These are phyloP conservation scores for Spodoptera picta DNA, from an alignment of 2,888 invertebrate genomes.

Conservation along the genomic window DNA sequence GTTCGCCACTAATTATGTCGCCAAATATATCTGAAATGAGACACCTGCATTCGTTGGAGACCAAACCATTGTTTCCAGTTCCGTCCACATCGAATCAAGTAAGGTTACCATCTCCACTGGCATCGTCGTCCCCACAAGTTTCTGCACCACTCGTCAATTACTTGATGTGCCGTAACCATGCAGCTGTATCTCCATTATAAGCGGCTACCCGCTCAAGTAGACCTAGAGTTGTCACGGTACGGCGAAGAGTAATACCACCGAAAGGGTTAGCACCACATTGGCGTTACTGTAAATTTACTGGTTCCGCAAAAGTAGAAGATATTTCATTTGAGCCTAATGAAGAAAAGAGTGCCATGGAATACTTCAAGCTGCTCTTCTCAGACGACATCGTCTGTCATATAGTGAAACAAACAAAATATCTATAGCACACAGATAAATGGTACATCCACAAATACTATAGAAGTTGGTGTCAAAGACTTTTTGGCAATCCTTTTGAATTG, in stretches of 20 bases:
- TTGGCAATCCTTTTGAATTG: not conserved
- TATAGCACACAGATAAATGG: constrained; percentile 25
- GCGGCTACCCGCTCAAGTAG: constrained; percentile 25
- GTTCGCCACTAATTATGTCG: constrained; percentile 23
- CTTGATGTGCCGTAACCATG: constrained; percentile 8
- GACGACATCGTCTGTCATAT: constrained; percentile 23
- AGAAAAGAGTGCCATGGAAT: constrained; percentile 24
- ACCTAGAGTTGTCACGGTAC: constrained; percentile 15
- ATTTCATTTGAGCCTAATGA: constrained; percentile 5
- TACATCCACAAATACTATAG: constrained; percentile 13
- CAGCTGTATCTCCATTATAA: constrained; percentile 10
- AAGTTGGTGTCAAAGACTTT: constrained; percentile 20
- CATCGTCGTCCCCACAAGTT: constrained; percentile 6
- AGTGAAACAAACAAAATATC: constrained; percentile 16
- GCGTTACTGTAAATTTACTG: constrained; percentile 22
- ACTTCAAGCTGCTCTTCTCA: constrained; percentile 20
- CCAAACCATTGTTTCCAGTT: no score
- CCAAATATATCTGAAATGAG: constrained; percentile 2
- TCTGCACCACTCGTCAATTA: constrained; percentile 10
- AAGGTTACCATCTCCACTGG: no score
- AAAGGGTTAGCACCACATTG: constrained; percentile 20
- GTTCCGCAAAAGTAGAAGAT: constrained; percentile 24
- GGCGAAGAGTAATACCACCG: constrained; percentile 9
- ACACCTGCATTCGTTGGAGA: not conserved
- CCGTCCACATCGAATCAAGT: no score